Evolutionary conservation across 2,797 vertebrate genomes (phyloP), one percentile per base, ranked within the genome.

Genomic region (Oreortyx pictus): DNA sequence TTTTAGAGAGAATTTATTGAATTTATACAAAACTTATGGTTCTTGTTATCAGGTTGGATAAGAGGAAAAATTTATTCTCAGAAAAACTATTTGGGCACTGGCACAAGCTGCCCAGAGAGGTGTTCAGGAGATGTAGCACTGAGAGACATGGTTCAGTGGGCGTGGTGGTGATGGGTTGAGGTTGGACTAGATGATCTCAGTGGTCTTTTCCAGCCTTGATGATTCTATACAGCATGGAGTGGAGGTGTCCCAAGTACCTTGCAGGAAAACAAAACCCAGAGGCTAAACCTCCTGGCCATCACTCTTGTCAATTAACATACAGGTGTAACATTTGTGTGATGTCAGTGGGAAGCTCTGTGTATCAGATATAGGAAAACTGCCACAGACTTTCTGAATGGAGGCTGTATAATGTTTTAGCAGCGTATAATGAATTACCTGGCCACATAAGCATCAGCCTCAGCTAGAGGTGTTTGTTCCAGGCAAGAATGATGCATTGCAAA

Each of bases 401-500:
- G 25, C n/a, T 89, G 65, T 47, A 39, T 78, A 43, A n/a, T 29
- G 52, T n/a, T 90, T 47, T 20, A 85, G 50, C 70, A 89, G 14
- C 12, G 11, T 15, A 6, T 18, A 54, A 54, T 41, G 29, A 81
- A 66, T n/a, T 65, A 20, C 33, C 85, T 68, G 56, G 20, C 47
- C 2, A 0, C 37, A 41, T 50, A 33, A 83, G 85, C 70, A 71
- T 37, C 80, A 76, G 33, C 47, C 47, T 89, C 27, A 11, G 25
- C 66, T 66, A 66, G 16, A 74, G 43, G 37, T 47, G 39, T 16
- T 76, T 0, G 0, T 47, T 73, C 46, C 43, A 84, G 46, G 67
- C n/a, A 73, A 79, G 3, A 39, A 24, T 23, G 18, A 35, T 47
- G 64, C 61, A 31, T 43, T 91, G 77, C 66, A 81, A 88, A 88